Base-by-base conservation (phyloP, 2,113 vertebrate genomes). In the Microtus montanus region DNA sequence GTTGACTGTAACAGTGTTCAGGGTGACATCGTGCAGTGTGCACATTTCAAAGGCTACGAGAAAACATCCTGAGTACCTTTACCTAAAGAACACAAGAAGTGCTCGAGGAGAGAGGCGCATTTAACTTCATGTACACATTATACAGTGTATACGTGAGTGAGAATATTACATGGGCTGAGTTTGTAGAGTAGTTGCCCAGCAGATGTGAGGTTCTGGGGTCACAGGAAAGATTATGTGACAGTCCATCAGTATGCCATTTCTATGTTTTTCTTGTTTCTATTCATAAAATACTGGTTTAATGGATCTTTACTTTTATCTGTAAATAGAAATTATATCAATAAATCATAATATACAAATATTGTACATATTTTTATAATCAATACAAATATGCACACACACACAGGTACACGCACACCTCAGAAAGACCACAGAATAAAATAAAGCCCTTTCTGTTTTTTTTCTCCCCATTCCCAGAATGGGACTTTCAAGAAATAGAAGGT, bases 371-470 rank as follows among this genome's bases (percentile, higher is more conserved):
- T n/a, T 58, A 80, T n/a, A 54, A 54, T 79, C 33, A 30, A 38
- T 38, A 73, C 38, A 73, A 20, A 73, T 2, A 71, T 20, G 22
- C 15, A 71, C 7, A 71, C 38, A 75, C 7, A 73, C 6, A 47
- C 5, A 58, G 17, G 19, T 17, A 44, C 14, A 52, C 70, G 44
- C 38, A 44, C 38, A 20, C 17, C 78, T 19, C 54, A 86, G 66
- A 95, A 82, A 90, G 14, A 82, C 86, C 82, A 86, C 6, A 90
- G 74, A 91, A 93, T 66, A 68, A 80, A 95, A 89, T 54, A 74
- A 90, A 94, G 20, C 1, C 17, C 61, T 90, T 38, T 74, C 52
- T 38, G 4, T 82, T 12, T 35, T 52, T 2, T 58, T 79, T 54
- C 14, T 92, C 20, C 22, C n/a, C 7, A 2, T 49, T 70, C 33